Percentiles rank a stretch among this genome's conserved stretches.
Conservation (phyloP, 2,888 invertebrate genomes). For the Bursaphelenchus okinawaensis region DNA sequence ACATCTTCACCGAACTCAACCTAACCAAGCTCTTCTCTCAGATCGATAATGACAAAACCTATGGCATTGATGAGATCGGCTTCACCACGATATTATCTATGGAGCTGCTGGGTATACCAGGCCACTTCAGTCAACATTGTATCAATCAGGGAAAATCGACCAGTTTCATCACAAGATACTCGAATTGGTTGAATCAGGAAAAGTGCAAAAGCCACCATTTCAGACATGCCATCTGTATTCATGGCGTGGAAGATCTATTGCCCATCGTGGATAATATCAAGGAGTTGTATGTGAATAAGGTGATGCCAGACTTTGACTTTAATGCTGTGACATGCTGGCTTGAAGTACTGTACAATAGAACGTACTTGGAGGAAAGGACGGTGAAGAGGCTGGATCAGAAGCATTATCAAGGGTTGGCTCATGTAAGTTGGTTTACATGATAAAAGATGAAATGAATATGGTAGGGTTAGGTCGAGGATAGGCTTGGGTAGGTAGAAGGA, state of each 20-base stretch:
- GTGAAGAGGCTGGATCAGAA: neutral
- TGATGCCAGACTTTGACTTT: conserved; percentile 12
- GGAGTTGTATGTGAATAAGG: conserved; percentile 9
- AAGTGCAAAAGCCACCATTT: neutral
- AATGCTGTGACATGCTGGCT: conserved; percentile 10
- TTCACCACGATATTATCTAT: conserved; percentile 14
- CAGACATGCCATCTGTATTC: conserved; percentile 4
- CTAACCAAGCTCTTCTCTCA: conserved; percentile 1
- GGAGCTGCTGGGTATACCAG: conserved; percentile 14
- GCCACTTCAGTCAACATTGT: conserved; percentile 21
- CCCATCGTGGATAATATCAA: neutral
- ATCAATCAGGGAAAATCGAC: conserved; percentile 2
- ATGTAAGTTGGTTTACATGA: neutral
- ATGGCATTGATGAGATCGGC: conserved; percentile 19
- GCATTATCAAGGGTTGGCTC: neutral
- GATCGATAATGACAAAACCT: conserved; percentile 10
- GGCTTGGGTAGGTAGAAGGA: too few relatives aligned
- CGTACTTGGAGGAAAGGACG: neutral
- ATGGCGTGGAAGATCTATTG: conserved; percentile 1
- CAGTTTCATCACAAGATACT: neutral
- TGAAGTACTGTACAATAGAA: neutral
- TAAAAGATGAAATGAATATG: too few relatives aligned
- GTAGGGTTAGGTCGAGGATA: too few relatives aligned
- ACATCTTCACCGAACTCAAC: conserved; percentile 14
- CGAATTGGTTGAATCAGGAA: neutral